Evolutionary conservation across 2,113 vertebrate genomes (phyloP).

Genomic region (Oenanthe oenanthe): DNA sequence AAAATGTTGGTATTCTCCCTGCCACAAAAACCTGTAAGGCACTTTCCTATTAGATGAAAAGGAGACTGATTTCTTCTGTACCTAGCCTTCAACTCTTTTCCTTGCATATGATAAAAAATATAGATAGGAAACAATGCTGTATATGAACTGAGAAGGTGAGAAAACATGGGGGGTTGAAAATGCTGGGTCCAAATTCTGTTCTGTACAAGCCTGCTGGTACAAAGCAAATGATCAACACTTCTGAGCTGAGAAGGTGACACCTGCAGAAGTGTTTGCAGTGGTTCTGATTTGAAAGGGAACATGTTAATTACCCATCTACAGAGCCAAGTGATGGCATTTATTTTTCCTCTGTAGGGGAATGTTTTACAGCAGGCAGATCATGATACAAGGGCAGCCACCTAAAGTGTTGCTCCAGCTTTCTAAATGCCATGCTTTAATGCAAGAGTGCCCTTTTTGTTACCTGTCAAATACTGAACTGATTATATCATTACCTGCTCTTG

Average conservation of each 20-base stretch:
- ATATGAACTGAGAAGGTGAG: background rate
- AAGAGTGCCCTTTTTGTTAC: background rate
- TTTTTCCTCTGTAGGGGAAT: background rate
- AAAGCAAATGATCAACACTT: background rate
- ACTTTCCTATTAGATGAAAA: background rate
- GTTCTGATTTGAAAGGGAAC: background rate
- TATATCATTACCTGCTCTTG: background rate
- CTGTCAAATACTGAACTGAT: background rate
- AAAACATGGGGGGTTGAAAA: background rate
- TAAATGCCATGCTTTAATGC: background rate
- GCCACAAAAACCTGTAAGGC: background rate
- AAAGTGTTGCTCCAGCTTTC: background rate
- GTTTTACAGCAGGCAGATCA: background rate
- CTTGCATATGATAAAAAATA: background rate
- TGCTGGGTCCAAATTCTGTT: background rate
- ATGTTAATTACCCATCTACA: background rate
- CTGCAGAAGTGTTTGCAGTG: background rate
- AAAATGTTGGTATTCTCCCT: background rate
- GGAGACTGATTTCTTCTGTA: background rate
- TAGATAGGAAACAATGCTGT: accelerated
- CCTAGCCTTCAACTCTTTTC: background rate
- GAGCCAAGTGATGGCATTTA: background rate
- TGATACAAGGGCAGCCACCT: background rate
- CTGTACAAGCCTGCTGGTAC: background rate
- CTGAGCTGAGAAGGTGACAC: background rate